Evolutionary conservation across 2,113 vertebrate species (phyloP).

Genomic region (Eudorcas thomsonii): DNA sequence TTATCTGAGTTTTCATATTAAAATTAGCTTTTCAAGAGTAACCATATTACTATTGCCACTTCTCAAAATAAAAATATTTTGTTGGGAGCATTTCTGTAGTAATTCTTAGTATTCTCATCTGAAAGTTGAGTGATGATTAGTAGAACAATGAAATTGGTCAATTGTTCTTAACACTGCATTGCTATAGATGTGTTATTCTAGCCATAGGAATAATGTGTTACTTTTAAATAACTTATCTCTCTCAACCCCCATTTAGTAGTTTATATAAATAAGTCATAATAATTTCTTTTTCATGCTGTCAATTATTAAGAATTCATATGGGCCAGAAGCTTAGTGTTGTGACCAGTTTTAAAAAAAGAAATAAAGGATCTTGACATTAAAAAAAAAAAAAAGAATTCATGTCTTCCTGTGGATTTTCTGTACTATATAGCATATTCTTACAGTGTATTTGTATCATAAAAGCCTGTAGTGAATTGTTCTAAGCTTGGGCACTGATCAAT

Average conservation of each 20-base stretch:
- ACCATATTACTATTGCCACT: not conserved
- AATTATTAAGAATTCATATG: not conserved
- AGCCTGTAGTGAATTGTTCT: not conserved
- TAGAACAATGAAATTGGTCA: not conserved
- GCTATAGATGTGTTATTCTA: not conserved
- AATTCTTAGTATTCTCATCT: not conserved
- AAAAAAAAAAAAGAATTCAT: not conserved
- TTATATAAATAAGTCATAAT: slow-evolving; percentile 18
- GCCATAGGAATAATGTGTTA: not conserved
- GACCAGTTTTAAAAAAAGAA: not conserved
- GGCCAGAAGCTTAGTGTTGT: not conserved
- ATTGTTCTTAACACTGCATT: not conserved
- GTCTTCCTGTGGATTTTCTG: slow-evolving; percentile 8
- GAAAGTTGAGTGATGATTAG: not conserved
- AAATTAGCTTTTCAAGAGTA: slow-evolving; percentile 1
- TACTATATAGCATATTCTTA: slow-evolving; percentile 10
- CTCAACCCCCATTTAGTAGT: not conserved
- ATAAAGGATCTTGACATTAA: not conserved
- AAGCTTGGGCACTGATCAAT: not conserved
- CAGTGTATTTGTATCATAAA: not conserved
- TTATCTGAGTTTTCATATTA: slow-evolving; percentile 8
- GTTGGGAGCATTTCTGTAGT: not conserved
- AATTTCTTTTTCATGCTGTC: slow-evolving; percentile 12
- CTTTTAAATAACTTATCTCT: not conserved
- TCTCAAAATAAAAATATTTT: slow-evolving; percentile 11